Percentiles rank a stretch among this genome's conserved stretches.
Evolutionary conservation across 2,797 vertebrate species (phyloP).

Genomic region (Gymnothorax javanicus): DNA sequence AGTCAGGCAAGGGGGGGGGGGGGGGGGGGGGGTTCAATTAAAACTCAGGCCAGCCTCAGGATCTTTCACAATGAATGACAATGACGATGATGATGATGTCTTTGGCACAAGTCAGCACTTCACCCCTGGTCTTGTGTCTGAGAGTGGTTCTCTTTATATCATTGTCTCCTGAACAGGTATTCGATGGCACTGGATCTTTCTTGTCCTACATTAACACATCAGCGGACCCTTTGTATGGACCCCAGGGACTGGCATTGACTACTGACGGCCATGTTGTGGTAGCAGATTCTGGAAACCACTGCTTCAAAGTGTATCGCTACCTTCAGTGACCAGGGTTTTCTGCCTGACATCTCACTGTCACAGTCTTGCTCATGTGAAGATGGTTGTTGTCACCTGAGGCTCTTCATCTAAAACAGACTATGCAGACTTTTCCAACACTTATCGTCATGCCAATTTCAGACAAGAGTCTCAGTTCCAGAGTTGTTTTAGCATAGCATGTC

Average conservation of each 20-base stretch:
- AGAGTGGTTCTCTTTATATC: neutral
- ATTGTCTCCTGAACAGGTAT: constrained; percentile 75
- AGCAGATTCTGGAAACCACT: constrained; percentile 98
- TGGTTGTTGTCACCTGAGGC: neutral
- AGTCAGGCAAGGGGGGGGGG: no score
- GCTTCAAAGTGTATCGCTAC: constrained; percentile 98
- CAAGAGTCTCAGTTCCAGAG: neutral
- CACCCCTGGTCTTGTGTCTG: neutral
- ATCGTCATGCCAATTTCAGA: neutral
- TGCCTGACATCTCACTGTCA: constrained; percentile 27
- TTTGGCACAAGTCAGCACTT: neutral
- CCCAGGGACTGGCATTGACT: constrained; percentile 93
- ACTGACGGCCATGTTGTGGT: constrained; percentile 97
- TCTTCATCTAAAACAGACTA: neutral
- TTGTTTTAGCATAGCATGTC: constrained; percentile 5
- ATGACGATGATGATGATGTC: neutral
- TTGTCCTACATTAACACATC: constrained; percentile 98
- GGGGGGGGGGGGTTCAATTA: neutral
- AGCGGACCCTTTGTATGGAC: constrained; percentile 94
- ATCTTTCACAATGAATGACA: neutral
- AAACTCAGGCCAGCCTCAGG: neutral
- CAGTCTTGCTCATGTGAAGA: neutral
- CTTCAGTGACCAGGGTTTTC: constrained; percentile 79
- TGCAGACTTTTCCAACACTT: neutral
- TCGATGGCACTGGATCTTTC: constrained; percentile 95